Evolutionary conservation across 2,113 vertebrate species (phyloP).

Genomic region (Syngnathus typhle): DNA sequence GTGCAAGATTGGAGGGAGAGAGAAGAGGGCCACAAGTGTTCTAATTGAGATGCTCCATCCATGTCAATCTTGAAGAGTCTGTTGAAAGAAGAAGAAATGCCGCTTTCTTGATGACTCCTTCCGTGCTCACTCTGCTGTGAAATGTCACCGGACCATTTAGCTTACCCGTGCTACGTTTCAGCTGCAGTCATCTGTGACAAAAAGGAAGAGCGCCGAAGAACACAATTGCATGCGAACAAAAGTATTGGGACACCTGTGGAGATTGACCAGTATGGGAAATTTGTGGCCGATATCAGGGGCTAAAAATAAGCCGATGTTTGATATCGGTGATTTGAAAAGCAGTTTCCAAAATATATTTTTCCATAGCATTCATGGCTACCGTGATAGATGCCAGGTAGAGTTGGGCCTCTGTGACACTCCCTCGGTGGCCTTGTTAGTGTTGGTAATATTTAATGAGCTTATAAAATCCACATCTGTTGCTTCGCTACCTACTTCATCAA

Average conservation of each 20-base stretch:
- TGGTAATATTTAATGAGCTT: neutral
- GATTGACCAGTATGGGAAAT: neutral
- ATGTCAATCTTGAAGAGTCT: conserved; percentile 43
- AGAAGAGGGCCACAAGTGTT: conserved; percentile 29
- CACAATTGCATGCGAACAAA: conserved; percentile 2
- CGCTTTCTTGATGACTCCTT: conserved; percentile 40
- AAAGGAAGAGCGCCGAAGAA: neutral
- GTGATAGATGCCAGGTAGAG: neutral
- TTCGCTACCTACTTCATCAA: neutral
- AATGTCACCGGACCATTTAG: conserved; percentile 75
- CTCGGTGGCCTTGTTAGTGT: neutral
- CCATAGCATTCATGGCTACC: neutral
- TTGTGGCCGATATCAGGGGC: neutral
- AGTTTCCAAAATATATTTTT: neutral
- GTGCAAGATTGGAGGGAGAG: conserved; percentile 15
- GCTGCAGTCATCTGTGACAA: conserved; percentile 28
- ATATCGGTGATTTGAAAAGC: neutral
- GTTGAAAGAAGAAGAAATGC: conserved; percentile 54
- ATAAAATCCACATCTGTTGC: conserved; percentile 1
- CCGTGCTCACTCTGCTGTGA: conserved; percentile 68
- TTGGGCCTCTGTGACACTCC: neutral
- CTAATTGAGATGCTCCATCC: conserved; percentile 34
- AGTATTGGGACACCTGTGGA: neutral
- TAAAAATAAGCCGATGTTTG: no score
- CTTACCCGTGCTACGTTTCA: conserved; percentile 40